Percentiles rank a stretch among this genome's conserved stretches.
phyloP scores from a whole-genome alignment of 2,888 invertebrate genomes.

The Phrixothrix hirtus region DNA sequence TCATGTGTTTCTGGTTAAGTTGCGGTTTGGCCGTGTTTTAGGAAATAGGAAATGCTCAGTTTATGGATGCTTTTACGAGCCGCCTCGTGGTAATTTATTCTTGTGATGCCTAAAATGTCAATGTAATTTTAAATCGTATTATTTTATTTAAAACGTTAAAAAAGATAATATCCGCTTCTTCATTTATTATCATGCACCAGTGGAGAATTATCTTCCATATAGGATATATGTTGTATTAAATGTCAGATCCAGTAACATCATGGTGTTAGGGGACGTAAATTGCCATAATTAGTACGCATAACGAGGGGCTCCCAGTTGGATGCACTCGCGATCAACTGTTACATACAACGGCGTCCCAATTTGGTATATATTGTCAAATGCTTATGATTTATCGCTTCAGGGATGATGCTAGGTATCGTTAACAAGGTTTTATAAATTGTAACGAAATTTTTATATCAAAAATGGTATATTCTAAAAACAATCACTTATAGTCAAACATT shows the following conservation, averaged over 20 bases:
- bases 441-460: background rate
- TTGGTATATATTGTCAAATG: constrained; percentile 23
- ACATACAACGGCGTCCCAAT: constrained; percentile 31
- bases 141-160: background rate
- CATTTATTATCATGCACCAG: too few species aligned
- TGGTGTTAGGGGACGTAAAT: constrained; percentile 23
- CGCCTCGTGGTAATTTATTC: constrained; percentile 9
- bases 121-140: background rate
- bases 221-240: constrained; percentile 7
- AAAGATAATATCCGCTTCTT: background rate
- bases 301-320: constrained; percentile 26
- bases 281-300: constrained; percentile 33
- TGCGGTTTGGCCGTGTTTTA: constrained; percentile 30
- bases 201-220: too few species aligned
- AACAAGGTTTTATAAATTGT: background rate
- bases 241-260: constrained; percentile 18
- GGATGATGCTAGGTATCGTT: too few species aligned
- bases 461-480: too few species aligned
- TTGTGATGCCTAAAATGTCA: background rate
- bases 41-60: constrained; percentile 34
- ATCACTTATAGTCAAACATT: too few species aligned
- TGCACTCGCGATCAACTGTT: constrained; percentile 32
- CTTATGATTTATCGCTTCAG: constrained; percentile 17
- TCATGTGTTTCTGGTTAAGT: constrained; percentile 38
- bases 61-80: constrained; percentile 33